Evolutionary conservation across 2,113 vertebrate species (phyloP), one percentile per base, ranked within the genome.

Genomic region (Calidris pugnax): DNA sequence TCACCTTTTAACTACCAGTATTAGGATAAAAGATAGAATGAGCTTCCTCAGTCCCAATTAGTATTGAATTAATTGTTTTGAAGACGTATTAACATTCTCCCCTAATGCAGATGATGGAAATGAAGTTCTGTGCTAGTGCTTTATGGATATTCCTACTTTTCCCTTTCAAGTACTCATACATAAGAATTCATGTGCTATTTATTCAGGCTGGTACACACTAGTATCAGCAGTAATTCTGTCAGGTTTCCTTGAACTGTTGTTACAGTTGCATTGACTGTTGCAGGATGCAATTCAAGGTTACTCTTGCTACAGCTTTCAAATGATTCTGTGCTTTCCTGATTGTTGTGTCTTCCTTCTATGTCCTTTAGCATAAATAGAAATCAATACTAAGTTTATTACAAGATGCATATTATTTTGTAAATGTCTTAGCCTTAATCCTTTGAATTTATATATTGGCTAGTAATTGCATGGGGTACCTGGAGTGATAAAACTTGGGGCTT

Each of bases 21-120:
- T 85, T 85, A 32, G 66, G 87, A 90, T 90, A 94, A 97, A 95
- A 76, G 82, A 60, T 48, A 81, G 88, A 96, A 96, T 72, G 86
- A 97, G 72, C 88, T 96, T 93, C 87, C 85, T 96, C 82, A 92
- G 82, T 95, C 89, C 95, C 90, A 97, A 97, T 96, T 98, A 95
- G 80, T 71, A 87, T 86, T 93, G 89, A 97, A 97, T 97, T 94
- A 97, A 95, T 97, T 97, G 93, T 97, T 97, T 90, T 91, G 75
- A 97, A 95, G 95, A 35, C 41, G 20, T 78, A 94, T 93, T 95
- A 96, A 72, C 83, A 56, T 87, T 90, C 64, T 96, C 50, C 85
- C 63, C 63, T 90, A 93, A 79, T 83, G 92, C 85, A 88, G 88
- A 71, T 92, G 92, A 94, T 95, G 89, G 67, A 92, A 59, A 91